These are phyloP conservation scores for Willowsia nigromaculata DNA, from an alignment of 2,888 invertebrate genomes.

Conservation along the genomic window DNA sequence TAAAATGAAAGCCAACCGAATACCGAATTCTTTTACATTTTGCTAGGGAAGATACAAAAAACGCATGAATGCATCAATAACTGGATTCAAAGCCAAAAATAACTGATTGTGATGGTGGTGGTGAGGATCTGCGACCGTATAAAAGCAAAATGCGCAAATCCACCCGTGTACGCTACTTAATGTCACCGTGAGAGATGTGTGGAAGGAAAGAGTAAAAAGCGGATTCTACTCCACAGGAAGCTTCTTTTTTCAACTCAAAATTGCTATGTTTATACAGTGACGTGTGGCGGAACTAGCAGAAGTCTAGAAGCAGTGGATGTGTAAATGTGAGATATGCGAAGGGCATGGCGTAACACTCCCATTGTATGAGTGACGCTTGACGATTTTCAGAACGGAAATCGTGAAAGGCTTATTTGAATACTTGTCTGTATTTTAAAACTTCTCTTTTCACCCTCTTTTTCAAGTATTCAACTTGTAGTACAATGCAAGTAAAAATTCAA, in stretches of 20 bases:
- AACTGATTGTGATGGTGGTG: constrained; percentile 1
- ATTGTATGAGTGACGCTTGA: not conserved
- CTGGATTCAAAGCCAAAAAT: constrained; percentile 39
- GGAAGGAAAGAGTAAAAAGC: too few relatives aligned
- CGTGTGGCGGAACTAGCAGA: too few relatives aligned
- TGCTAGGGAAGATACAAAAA: not conserved
- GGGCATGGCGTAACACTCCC: not conserved
- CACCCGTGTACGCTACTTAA: too few relatives aligned
- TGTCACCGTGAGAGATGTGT: too few relatives aligned
- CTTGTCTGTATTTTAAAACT: not conserved
- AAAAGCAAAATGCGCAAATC: too few relatives aligned
- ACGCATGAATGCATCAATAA: constrained; percentile 13
- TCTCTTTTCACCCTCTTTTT: not conserved
- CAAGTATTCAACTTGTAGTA: not conserved
- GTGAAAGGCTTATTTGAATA: not conserved
- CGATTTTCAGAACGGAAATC: not conserved
- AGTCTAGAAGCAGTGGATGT: too few relatives aligned
- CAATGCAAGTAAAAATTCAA: not conserved
- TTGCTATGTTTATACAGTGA: too few relatives aligned
- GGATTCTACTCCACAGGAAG: too few relatives aligned
- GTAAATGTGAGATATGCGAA: not conserved
- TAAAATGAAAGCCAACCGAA: not conserved
- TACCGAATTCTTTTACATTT: not conserved
- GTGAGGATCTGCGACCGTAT: not conserved
- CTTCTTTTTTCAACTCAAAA: too few relatives aligned